Base-by-base conservation (phyloP, 2,797 vertebrate genomes). In the Microchirus variegatus region DNA sequence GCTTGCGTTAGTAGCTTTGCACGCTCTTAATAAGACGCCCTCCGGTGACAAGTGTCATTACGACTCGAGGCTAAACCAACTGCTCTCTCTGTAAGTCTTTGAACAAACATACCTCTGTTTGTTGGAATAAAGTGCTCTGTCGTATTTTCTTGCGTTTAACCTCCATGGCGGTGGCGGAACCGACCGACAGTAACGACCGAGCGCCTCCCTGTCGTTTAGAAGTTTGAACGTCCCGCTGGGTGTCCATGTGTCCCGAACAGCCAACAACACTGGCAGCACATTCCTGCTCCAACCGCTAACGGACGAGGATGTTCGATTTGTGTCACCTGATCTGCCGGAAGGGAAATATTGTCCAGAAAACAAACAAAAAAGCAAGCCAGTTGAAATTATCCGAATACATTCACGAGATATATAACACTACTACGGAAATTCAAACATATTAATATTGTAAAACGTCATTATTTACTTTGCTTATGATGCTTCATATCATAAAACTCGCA, bases 121-220 rank as follows among this genome's bases (percentile, higher is more conserved):
- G 85, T 5, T 86, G 75, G 57, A 92, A 91, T 19, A 93, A 47
- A 0, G 64, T 18, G 49, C 91, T 93, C 68, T 94, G 78, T 52
- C 84, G 80, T 66, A 92, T 92, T 77, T 93, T 94, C 83, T 93
- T 91, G 49, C 93, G 82, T 67, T 93, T 94, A 9, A 93, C 87
- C 76, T 94, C 94, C 93, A 94, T 94, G 0, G 87, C 91, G 56
- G 93, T 78, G 0, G 93, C 88, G 2, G 94, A 94, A 18, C 89
- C 82, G 2, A 87, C 76, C 12, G 90, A 89, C 5, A 90, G 57
- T 0, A 84, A 37, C 12, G 86, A 70, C 19, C 76, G 62, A 13
- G 14, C 59, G 63, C 73, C 65, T 0, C 77, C 78, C 47, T 78
- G 89, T 53, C 85, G 77, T 10, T 61, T 83, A 19, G 87, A 85